Evolutionary conservation across 1,140 invertebrate genomes (phyloP), one percentile per base, ranked within the genome.

Genomic region (Drosophila guanche): DNA sequence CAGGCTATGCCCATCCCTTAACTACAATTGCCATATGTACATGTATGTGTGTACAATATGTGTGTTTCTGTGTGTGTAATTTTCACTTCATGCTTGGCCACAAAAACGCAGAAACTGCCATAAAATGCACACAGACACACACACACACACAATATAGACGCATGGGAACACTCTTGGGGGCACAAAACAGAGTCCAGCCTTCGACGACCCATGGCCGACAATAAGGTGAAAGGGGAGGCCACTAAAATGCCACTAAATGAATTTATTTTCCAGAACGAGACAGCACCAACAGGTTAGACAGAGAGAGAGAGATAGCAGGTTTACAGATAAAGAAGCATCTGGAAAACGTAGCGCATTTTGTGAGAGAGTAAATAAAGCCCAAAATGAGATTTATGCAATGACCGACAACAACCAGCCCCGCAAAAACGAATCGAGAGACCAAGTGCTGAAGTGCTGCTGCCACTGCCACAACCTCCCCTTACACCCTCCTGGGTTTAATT

Each of bases 231-330:
- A 76, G 81, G 76, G 73, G 81, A 71, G 73, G 78, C 78, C 83
- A 88, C 83, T 86, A 86, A 86, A 86, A 86, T 88, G 83, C 83
- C 83, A 86, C 83, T 86, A 86, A 86, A 86, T 88, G 84, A 88
- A 88, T 88, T 88, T 89, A 88, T 89, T 88, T 79, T 70, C 84
- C 59, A 72, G 65, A 52, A 74, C 51, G 70, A 41, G 69, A 33
- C 10, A 12, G 10, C 33, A 37, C 33, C 1, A 12, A 4, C 0
- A 12, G 10, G 33, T 10, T 37, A 37, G 33, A 37, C 10, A 33
- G 23, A 14, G 43, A 16, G 27, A 51, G 33, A 10, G 25, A 7
- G 42, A 51, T 45, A 48, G 40, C 37, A 23, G 48, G 25, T 22
- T 41, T 33, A 25, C 42, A 52, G 5, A 8, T 20, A 40, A 37